Conservation (phyloP, 2,113 vertebrate species). For the Dunckerocampus dactyliophorus region DNA sequence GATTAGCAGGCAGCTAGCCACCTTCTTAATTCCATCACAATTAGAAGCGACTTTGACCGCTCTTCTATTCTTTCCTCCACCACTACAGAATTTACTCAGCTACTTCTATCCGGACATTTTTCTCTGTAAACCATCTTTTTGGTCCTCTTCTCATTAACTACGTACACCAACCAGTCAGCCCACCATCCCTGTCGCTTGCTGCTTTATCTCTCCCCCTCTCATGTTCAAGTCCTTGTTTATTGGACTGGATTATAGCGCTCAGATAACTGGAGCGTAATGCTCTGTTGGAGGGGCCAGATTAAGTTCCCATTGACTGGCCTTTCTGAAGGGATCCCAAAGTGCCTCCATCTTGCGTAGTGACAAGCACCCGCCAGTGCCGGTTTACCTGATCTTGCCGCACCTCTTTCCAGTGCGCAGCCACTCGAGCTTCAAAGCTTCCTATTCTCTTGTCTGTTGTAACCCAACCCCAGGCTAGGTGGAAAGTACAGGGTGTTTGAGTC, state of each 20-base stretch:
- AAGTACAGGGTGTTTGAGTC: constrained; percentile 64
- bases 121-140: constrained; percentile 20
- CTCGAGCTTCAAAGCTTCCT: constrained; percentile 28
- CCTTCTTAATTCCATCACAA: constrained; percentile 76
- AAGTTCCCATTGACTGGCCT: constrained; percentile 76
- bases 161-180: constrained; percentile 6
- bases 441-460: constrained; percentile 72
- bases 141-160: constrained; percentile 10
- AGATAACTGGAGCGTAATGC: constrained; percentile 47
- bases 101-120: constrained; percentile 17
- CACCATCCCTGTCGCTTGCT: constrained; percentile 4
- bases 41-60: constrained; percentile 76
- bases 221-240: constrained; percentile 68
- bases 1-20: constrained; percentile 60
- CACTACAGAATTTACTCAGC: constrained; percentile 54
- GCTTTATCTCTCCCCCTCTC: constrained; percentile 32
- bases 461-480: constrained; percentile 64
- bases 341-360: constrained; percentile 49
- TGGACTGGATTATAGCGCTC: constrained; percentile 62
- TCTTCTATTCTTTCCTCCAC: constrained; percentile 34
- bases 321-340: constrained; percentile 71
- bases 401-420: constrained; percentile 12
- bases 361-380: constrained; percentile 56
- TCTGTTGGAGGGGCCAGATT: constrained; percentile 61
- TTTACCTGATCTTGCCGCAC: constrained; percentile 62